A percentile compares a stretch with the other conserved stretches of the same genome.
These are phyloP conservation scores for Dyspetes luteomarginatus DNA, from an alignment of 2,888 invertebrate species.

Conservation along the genomic window DNA sequence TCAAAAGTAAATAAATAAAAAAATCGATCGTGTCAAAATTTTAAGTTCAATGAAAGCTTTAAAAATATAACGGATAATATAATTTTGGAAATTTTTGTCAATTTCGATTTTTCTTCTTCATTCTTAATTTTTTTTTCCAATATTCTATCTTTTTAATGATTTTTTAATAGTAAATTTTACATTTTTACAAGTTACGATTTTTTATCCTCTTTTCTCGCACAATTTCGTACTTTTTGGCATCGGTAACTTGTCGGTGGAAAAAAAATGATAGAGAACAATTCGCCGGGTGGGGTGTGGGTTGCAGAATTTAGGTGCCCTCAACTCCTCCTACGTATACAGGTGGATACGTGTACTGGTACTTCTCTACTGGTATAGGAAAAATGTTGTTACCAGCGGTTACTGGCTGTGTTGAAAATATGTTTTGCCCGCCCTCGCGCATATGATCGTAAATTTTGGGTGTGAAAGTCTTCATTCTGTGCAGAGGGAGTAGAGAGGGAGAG, in stretches of 20 bases:
- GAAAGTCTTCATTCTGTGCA: conserved; percentile 72
- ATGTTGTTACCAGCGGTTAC: conserved; percentile 32
- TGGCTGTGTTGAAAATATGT: conserved; percentile 73
- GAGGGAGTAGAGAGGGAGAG: background rate
- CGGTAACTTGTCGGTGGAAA: background rate
- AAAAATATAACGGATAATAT: too few relatives aligned
- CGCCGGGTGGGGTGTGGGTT: background rate
- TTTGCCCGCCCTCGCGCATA: conserved; percentile 62
- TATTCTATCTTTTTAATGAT: background rate
- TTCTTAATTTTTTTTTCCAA: background rate
- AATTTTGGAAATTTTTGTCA: background rate
- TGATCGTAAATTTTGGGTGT: conserved; percentile 79
- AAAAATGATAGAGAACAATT: background rate
- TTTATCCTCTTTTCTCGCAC: background rate
- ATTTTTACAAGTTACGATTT: background rate
- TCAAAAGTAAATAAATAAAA: too few relatives aligned
- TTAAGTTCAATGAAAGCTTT: too few relatives aligned
- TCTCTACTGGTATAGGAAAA: background rate
- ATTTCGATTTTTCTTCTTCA: background rate
- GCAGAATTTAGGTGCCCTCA: conserved; percentile 21
- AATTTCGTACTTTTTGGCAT: background rate
- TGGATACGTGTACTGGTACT: conserved; percentile 29
- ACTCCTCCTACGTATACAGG: conserved; percentile 8
- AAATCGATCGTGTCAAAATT: too few relatives aligned
- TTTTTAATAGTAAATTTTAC: background rate